Base-by-base conservation (phyloP, 2,113 vertebrate species). In the Abramis brama region DNA sequence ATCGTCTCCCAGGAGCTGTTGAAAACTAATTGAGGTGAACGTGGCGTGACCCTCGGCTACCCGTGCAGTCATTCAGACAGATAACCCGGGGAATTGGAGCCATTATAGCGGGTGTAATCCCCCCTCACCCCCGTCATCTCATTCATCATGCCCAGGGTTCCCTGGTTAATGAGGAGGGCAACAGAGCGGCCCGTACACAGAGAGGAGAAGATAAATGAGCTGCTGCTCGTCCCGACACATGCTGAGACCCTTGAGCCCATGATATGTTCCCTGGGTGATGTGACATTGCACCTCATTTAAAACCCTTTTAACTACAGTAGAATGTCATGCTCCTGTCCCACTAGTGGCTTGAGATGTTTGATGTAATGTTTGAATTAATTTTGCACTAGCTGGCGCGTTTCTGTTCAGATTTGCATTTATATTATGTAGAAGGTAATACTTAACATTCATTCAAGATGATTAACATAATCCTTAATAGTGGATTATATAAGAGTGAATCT, bases 231-330 rank as follows among this genome's bases (percentile, higher is more conserved):
- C 86, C 85, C 90, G 86, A 88, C 89, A 79, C 89, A 55, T 77
- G 81, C 30, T 12, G 25, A 68, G 87, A 83, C 88, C 89, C 3
- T 62, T 50, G 88, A 90, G 86, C 83, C 64, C 83, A 13, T 79
- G 88, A 91, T 86, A 91, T 89, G 89, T 87, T 93, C 68, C 84
- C 77, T 52, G 21, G 82, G 90, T 91, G 92, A 93, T 83, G 87
- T 85, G 91, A 94, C 90, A 85, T 91, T 87, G 47, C 30, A 70
- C 71, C 60, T 59, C 45, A 71, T 88, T 86, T 73, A 81, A 39
- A 33, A 64, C 25, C 70, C 68, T 25, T 45, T 33, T 45, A 87
- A 57, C 39, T 15, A 23, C 55, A 57, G 17, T 62, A 82, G 33
- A 47, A 80, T 55, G 52, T 75, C 25, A 33, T 23, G 77, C 19